Evolutionary conservation across 2,113 vertebrate species (phyloP), one percentile per base, ranked within the genome.

Genomic region (Siphamia tubifer): DNA sequence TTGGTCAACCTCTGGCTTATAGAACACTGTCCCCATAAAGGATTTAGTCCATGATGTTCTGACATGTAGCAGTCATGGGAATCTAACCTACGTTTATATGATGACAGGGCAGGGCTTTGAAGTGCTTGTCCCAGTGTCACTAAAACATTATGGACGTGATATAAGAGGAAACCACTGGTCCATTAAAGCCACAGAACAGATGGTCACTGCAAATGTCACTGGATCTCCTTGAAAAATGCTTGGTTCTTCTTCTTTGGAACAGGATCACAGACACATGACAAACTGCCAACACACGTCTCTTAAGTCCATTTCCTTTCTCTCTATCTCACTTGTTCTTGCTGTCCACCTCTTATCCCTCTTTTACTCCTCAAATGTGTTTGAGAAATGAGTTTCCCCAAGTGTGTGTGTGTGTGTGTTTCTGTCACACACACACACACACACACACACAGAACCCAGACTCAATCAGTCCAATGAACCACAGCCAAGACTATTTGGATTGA

Each of bases 121-220:
- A 74, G 68, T 43, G 38, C 24, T 27, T 56, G 64, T 55, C 17
- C 57, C 16, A 17, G 34, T 66, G 52, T 58, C 27, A 63, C 44
- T 19, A 27, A 28, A 20, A 36, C 28, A 52, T 66, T 76, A 48
- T 28, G 31, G 8, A 73, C 10, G 21, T 45, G n/a, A 12, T 45
- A 23, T 71, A 34, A 62, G 28, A 5, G 15, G 5, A 35, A 62
- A 43, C 30, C 21, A 15, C 34, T 55, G 61, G 23, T 27, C 56
- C 5, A 1, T 55, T 65, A 48, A 60, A 71, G 48, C 16, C 19
- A 63, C 52, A 73, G 64, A 54, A 39, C 15, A 63, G 78, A 70
- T 19, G 11, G 40, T 77, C 74, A 85, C 70, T 79, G 79, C 51
- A 76, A 77, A 67, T 74, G 72, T 79, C 83, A 77, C 25, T 35